Evolutionary conservation across 2,113 vertebrate species (phyloP).

Genomic region (Thinocorus orbignyianus): DNA sequence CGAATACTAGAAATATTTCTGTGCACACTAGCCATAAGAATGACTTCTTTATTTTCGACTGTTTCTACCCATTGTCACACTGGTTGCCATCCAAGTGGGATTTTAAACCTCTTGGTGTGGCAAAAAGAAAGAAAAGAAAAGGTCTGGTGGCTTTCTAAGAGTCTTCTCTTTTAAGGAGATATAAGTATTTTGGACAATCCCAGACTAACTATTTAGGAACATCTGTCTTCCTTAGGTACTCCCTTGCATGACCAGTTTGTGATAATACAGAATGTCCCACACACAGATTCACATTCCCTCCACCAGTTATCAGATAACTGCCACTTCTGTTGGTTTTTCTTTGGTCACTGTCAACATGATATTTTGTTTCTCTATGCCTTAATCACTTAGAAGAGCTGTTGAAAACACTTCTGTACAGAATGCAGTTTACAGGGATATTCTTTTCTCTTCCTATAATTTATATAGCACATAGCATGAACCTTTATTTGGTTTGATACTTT

Average conservation of each 20-base stretch:
- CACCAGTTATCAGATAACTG: neutral
- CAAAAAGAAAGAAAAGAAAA: neutral
- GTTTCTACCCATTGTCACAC: neutral
- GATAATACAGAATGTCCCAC: neutral
- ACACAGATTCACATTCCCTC: neutral
- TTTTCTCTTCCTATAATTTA: neutral
- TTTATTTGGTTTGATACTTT: neutral
- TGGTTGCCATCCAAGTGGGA: neutral
- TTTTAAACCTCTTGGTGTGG: neutral
- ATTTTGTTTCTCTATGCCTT: neutral
- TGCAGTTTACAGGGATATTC: neutral
- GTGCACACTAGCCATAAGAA: neutral
- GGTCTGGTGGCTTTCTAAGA: neutral
- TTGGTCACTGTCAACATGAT: fast-evolving
- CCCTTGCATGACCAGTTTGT: neutral
- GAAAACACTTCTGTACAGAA: neutral
- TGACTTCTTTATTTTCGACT: neutral
- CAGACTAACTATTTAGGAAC: neutral
- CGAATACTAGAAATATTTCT: neutral
- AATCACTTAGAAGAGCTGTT: neutral
- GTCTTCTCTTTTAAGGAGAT: neutral
- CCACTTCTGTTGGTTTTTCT: neutral
- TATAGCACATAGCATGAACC: neutral
- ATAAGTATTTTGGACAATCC: neutral
- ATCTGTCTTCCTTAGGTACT: neutral